Evolutionary conservation across 2,797 vertebrate species (phyloP).

Genomic region (Perodicticus potto): DNA sequence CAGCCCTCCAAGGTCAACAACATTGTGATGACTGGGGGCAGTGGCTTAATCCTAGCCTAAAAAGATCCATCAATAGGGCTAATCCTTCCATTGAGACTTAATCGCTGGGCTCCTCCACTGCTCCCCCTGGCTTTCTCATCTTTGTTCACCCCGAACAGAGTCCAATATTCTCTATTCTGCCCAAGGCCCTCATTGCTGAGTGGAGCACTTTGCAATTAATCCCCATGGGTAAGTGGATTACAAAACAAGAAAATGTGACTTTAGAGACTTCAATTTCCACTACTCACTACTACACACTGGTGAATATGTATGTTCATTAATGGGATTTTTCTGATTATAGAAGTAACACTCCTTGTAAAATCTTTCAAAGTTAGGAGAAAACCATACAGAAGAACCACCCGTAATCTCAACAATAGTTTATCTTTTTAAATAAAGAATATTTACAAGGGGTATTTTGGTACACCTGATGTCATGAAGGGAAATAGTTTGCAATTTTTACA

Average conservation of each 20-base stretch:
- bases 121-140: background rate
- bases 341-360: background rate
- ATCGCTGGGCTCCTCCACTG: background rate
- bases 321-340: background rate
- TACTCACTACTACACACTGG: background rate
- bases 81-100: slow-evolving; percentile 48
- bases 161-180: background rate
- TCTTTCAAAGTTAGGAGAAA: slow-evolving; percentile 1
- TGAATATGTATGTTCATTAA: background rate
- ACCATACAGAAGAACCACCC: background rate
- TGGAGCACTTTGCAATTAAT: slow-evolving; percentile 44
- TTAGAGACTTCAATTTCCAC: background rate
- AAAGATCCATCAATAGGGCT: background rate
- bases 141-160: background rate
- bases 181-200: background rate
- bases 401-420: background rate
- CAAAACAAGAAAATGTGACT: background rate
- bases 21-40: background rate
- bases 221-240: background rate
- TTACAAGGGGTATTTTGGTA: background rate
- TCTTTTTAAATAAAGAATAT: background rate
- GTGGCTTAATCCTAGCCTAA: background rate
- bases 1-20: background rate
- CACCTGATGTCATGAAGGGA: background rate
- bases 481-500: background rate